These are phyloP conservation scores for Myopa tessellatipennis DNA, from an alignment of 2,888 invertebrate genomes.

Conservation along the genomic window DNA sequence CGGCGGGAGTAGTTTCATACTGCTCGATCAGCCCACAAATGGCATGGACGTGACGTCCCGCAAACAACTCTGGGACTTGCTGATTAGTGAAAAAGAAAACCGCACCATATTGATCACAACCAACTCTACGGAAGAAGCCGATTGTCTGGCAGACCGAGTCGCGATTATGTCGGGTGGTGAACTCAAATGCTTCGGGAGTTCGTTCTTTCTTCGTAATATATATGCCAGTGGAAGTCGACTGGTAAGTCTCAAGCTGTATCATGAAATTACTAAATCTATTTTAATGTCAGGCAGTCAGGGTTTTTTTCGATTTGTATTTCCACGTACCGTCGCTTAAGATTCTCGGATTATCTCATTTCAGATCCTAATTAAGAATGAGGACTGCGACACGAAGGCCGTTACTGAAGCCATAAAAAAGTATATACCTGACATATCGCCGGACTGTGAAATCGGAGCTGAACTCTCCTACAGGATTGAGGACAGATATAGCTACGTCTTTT, in stretches of 20 bases:
- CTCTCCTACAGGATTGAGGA: constrained; percentile 41
- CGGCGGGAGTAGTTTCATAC: constrained; percentile 77
- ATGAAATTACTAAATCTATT: background rate
- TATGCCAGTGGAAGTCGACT: constrained; percentile 88
- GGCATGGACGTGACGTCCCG: constrained; percentile 85
- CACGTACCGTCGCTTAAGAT: too few relatives aligned
- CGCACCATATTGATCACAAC: constrained; percentile 84
- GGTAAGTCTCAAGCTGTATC: constrained; percentile 55
- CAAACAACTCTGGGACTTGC: constrained; percentile 81
- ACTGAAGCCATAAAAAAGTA: constrained; percentile 30
- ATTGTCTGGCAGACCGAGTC: constrained; percentile 83
- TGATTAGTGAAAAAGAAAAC: constrained; percentile 77
- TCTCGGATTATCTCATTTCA: constrained; percentile 13
- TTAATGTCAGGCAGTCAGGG: too few relatives aligned
- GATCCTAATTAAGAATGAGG: constrained; percentile 22
- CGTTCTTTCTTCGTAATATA: constrained; percentile 81
- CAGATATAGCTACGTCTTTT: background rate
- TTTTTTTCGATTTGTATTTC: too few relatives aligned
- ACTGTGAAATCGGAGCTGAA: constrained; percentile 37
- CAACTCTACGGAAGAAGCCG: constrained; percentile 89
- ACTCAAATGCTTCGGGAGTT: constrained; percentile 82
- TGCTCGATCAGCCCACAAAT: constrained; percentile 82
- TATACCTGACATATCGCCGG: constrained; percentile 33
- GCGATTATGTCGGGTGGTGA: constrained; percentile 86
- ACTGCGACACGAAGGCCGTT: constrained; percentile 26